Percentiles rank a stretch among this genome's conserved stretches.
phyloP scores from a whole-genome alignment of 2,797 vertebrate genomes.

The Bradypodion ventrale region DNA sequence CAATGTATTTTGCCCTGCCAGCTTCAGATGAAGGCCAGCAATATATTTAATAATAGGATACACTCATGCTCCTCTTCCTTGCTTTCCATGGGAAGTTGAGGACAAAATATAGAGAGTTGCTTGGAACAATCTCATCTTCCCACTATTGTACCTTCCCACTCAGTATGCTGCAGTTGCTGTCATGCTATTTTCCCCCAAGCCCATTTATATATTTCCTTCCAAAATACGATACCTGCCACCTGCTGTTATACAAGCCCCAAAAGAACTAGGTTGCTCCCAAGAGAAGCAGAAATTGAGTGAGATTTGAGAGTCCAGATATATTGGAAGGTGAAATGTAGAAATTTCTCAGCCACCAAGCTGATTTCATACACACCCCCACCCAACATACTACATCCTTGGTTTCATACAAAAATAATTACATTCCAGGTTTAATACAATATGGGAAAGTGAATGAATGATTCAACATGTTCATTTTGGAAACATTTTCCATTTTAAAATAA shows the following conservation, averaged over 20 bases:
- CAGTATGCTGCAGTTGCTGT: not conserved
- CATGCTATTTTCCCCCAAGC: not conserved
- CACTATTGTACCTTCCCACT: too few species aligned
- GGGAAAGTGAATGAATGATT: not conserved
- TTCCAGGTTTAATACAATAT: not conserved
- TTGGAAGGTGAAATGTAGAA: slow-evolving; percentile 39
- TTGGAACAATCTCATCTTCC: not conserved
- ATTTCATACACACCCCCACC: too few species aligned
- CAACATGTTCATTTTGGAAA: too few species aligned
- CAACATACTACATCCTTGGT: too few species aligned
- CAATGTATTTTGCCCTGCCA: not conserved
- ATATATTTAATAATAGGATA: not conserved
- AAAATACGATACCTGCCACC: not conserved
- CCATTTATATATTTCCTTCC: not conserved
- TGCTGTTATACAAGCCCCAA: not conserved
- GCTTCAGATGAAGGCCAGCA: not conserved
- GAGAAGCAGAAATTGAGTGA: not conserved
- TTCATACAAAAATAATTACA: not conserved
- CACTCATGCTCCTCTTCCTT: not conserved
- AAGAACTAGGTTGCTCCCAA: not conserved
- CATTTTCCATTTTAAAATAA: too few species aligned
- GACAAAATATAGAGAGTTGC: not conserved
- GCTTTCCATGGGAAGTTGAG: not conserved
- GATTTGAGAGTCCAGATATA: not conserved
- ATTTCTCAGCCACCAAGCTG: not conserved